Evolutionary conservation across 2,888 invertebrate species (phyloP).

Genomic region (Latheticus oryzae): DNA sequence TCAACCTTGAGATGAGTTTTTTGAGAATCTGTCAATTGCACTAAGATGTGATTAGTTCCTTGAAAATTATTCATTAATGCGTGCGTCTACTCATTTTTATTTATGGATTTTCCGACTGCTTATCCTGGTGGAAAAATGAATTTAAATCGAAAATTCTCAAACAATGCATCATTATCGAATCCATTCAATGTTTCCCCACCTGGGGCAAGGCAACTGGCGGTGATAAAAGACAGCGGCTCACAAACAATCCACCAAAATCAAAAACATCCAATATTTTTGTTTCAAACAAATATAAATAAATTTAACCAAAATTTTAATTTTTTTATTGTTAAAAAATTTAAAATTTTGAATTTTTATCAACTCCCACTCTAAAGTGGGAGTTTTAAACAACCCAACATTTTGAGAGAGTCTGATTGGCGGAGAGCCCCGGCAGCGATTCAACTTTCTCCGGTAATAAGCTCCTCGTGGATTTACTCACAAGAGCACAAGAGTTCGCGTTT

Average conservation of each 20-base stretch:
- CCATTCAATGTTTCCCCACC: conserved; percentile 43
- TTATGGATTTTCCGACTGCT: too few relatives aligned
- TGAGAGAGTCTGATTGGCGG: conserved; percentile 43
- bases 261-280: conserved; percentile 1
- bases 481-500: conserved; percentile 42
- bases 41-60: too few relatives aligned
- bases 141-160: too few relatives aligned
- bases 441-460: conserved; percentile 48
- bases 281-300: too few relatives aligned
- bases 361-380: conserved; percentile 8
- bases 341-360: too few relatives aligned
- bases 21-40: too few relatives aligned
- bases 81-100: too few relatives aligned
- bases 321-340: too few relatives aligned
- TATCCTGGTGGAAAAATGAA: too few relatives aligned
- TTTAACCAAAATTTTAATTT: too few relatives aligned
- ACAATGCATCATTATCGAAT: conserved; percentile 1
- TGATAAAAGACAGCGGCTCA: conserved; percentile 31
- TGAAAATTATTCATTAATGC: too few relatives aligned
- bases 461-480: conserved; percentile 35
- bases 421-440: conserved; percentile 43
- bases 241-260: conserved; percentile 17
- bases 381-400: conserved; percentile 40
- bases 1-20: too few relatives aligned
- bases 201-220: conserved; percentile 41